A percentile compares a stretch with the other conserved stretches of the same genome.
Evolutionary conservation across 1,140 invertebrate species (phyloP).

Genomic region (Formica selysi): DNA sequence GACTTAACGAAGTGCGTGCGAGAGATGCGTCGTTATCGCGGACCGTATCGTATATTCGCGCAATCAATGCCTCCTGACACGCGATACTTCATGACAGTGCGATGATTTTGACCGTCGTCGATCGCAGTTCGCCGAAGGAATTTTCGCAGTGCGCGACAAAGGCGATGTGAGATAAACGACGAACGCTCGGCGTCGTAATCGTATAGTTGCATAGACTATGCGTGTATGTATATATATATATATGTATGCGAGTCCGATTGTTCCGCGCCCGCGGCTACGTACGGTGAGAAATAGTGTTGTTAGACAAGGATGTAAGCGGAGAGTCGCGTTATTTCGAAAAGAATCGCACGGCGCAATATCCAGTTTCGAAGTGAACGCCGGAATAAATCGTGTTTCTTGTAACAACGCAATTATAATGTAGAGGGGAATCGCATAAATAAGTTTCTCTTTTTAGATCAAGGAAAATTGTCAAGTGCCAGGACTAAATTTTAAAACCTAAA

Average conservation of each 20-base stretch:
- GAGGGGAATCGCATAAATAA: background rate
- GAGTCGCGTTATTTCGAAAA: slow-evolving; percentile 7
- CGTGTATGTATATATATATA: background rate
- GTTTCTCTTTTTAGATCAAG: background rate
- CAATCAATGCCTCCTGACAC: slow-evolving; percentile 20
- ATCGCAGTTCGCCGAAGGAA: background rate
- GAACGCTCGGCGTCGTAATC: background rate
- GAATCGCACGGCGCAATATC: slow-evolving; percentile 6
- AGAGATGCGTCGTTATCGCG: slow-evolving; percentile 35
- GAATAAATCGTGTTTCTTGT: background rate
- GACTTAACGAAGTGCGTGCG: slow-evolving; percentile 22
- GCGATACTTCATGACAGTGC: background rate
- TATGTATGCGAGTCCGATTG: slow-evolving; percentile 25
- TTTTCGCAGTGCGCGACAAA: slow-evolving; percentile 1
- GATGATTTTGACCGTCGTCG: slow-evolving; percentile 4
- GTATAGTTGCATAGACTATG: background rate
- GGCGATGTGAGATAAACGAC: slow-evolving; percentile 28
- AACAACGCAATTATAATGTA: background rate
- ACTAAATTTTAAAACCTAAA: background rate
- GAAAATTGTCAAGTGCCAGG: background rate
- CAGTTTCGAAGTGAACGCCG: background rate
- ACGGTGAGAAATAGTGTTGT: slow-evolving; percentile 22
- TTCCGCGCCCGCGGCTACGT: slow-evolving; percentile 29
- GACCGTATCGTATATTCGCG: background rate
- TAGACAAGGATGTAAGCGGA: slow-evolving; percentile 33